Percentiles rank a stretch among this genome's conserved stretches.
Evolutionary conservation across 92 coral and sea anemone species (phyloP).

Genomic region (Pocillopora grandis): DNA sequence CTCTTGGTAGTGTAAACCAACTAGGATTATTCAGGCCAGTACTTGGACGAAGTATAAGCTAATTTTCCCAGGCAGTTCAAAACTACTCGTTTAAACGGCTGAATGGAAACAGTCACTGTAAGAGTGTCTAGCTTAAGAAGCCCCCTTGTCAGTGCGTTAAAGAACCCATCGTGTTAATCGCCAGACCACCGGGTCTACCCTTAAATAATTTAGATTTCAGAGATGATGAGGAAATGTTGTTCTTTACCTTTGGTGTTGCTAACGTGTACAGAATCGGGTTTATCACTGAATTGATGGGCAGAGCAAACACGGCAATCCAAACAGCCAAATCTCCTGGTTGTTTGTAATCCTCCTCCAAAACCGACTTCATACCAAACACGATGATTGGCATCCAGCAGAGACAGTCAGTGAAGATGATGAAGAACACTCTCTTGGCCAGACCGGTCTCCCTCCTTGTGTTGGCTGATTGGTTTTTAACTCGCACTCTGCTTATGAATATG

Average conservation of each 20-base stretch:
- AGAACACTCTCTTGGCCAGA: conserved; percentile 74
- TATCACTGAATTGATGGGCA: conserved; percentile 81
- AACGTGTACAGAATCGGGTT: conserved; percentile 84
- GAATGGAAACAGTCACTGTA: too few relatives aligned
- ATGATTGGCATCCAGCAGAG: conserved; percentile 91
- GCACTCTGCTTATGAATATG: conserved; percentile 49
- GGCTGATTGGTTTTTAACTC: conserved; percentile 46
- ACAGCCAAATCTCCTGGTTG: conserved; percentile 74
- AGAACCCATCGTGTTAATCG: too few relatives aligned
- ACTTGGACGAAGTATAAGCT: too few relatives aligned
- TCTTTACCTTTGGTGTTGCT: conserved; percentile 55
- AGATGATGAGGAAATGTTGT: background rate
- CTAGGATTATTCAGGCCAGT: too few relatives aligned
- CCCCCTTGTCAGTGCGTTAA: too few relatives aligned
- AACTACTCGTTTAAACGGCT: too few relatives aligned
- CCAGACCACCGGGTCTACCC: too few relatives aligned
- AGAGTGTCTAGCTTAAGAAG: too few relatives aligned
- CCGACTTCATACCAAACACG: conserved; percentile 65
- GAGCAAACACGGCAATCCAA: conserved; percentile 90
- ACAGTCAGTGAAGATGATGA: conserved; percentile 85
- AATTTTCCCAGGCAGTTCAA: too few relatives aligned
- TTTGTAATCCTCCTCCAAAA: conserved; percentile 45
- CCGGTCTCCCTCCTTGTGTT: conserved; percentile 58
- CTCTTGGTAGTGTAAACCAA: too few relatives aligned
- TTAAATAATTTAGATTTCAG: background rate